Evolutionary conservation across 2,797 vertebrate species (phyloP).

Genomic region (Muscicapa striata): DNA sequence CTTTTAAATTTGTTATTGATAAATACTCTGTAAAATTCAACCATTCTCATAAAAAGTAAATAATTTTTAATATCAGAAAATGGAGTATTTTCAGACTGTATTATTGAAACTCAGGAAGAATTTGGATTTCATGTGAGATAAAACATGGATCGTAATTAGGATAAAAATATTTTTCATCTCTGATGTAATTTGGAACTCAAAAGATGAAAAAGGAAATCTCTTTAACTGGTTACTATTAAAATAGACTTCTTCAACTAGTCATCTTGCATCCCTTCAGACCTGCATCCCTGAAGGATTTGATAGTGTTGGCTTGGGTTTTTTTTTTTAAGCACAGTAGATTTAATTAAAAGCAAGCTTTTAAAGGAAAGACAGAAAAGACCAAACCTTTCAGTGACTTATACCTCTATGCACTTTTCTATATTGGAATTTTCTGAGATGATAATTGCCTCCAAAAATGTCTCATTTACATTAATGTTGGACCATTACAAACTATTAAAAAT

Average conservation of each 20-base stretch:
- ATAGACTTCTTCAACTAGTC: neutral
- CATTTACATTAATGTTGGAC: neutral
- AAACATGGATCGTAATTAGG: neutral
- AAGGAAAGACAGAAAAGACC: neutral
- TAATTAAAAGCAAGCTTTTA: neutral
- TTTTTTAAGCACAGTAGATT: neutral
- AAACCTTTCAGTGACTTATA: neutral
- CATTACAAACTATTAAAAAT: neutral
- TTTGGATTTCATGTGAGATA: neutral
- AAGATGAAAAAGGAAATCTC: neutral
- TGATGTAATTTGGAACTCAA: neutral
- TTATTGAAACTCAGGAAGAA: neutral
- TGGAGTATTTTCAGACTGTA: neutral
- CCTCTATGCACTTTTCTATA: neutral
- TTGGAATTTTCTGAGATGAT: neutral
- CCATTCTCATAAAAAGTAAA: neutral
- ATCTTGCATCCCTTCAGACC: neutral
- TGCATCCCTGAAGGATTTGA: neutral
- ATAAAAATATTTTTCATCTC: neutral
- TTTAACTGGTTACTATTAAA: neutral
- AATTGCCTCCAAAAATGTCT: neutral
- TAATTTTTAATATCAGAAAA: neutral
- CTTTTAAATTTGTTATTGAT: neutral
- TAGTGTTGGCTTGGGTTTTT: rapidly evolving
- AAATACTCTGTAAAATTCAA: neutral